Evolutionary conservation across 2,113 vertebrate genomes (phyloP).

Genomic region (Azemiops feae): DNA sequence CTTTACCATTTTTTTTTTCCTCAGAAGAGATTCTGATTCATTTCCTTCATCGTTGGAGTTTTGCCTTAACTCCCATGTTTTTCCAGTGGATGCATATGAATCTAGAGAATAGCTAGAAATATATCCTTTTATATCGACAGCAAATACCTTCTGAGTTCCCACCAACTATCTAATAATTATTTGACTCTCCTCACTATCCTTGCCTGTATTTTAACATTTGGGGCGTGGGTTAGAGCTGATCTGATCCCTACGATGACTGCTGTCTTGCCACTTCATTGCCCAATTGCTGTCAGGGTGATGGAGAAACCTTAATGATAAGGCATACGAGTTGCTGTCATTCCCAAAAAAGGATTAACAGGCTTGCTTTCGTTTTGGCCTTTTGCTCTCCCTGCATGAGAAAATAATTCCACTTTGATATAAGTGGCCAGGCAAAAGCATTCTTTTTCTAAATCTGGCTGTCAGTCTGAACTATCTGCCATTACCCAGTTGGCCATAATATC

Average conservation of each 20-base stretch:
- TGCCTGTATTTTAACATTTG: slow-evolving; percentile 1
- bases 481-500: neutral
- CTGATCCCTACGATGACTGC: neutral
- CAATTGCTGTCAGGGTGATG: neutral
- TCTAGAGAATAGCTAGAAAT: neutral
- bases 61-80: neutral
- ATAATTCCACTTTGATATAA: neutral
- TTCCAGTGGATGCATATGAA: slow-evolving; percentile 15
- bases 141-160: slow-evolving; percentile 6
- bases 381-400: neutral
- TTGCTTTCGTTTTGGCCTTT: neutral
- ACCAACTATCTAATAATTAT: neutral
- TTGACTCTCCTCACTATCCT: neutral
- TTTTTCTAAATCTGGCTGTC: neutral
- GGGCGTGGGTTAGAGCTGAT: neutral
- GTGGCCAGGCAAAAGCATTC: neutral
- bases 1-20: neutral
- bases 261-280: neutral
- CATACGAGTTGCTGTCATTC: neutral
- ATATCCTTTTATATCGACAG: neutral
- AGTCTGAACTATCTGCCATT: neutral
- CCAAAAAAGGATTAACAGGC: neutral
- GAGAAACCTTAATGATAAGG: neutral
- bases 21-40: neutral
- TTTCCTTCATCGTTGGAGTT: slow-evolving; percentile 9